A percentile compares a stretch with the other conserved stretches of the same genome.
phyloP scores from a whole-genome alignment of 2,888 invertebrate species.

The Eurytoma adleriae region DNA sequence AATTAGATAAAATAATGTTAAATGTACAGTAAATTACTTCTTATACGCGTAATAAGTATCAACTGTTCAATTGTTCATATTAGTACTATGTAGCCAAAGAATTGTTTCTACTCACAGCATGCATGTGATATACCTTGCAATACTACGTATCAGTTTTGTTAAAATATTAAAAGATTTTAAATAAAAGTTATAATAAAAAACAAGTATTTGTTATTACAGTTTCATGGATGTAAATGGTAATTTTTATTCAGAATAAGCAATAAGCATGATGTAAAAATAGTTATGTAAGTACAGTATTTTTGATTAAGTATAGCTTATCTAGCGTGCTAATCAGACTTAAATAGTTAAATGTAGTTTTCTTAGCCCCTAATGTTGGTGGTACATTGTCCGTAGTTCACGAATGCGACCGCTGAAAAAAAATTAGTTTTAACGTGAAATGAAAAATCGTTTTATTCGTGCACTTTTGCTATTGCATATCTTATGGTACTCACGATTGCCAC shows the following conservation, averaged over 20 bases:
- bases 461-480: not conserved
- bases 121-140: conserved; percentile 17
- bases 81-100: conserved; percentile 44
- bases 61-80: conserved; percentile 16
- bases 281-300: too few relatives aligned
- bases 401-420: conserved; percentile 14
- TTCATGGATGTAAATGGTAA: not conserved
- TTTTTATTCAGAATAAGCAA: not conserved
- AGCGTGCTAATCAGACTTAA: not conserved
- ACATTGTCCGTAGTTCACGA: conserved; percentile 19
- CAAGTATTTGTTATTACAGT: not conserved
- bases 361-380: conserved; percentile 16
- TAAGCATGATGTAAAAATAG: too few relatives aligned
- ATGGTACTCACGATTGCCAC: conserved; percentile 64
- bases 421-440: not conserved
- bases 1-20: too few relatives aligned
- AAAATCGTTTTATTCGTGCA: not conserved
- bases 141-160: conserved; percentile 1
- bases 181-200: not conserved
- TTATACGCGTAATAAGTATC: not conserved
- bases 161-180: not conserved
- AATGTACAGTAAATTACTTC: too few relatives aligned
- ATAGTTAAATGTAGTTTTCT: not conserved
- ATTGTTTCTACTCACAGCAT: conserved; percentile 36
- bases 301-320: not conserved